Percentiles rank a stretch among this genome's conserved stretches.
phyloP scores from a whole-genome alignment of 2,888 invertebrate species.

The Cephus pygmeus region DNA sequence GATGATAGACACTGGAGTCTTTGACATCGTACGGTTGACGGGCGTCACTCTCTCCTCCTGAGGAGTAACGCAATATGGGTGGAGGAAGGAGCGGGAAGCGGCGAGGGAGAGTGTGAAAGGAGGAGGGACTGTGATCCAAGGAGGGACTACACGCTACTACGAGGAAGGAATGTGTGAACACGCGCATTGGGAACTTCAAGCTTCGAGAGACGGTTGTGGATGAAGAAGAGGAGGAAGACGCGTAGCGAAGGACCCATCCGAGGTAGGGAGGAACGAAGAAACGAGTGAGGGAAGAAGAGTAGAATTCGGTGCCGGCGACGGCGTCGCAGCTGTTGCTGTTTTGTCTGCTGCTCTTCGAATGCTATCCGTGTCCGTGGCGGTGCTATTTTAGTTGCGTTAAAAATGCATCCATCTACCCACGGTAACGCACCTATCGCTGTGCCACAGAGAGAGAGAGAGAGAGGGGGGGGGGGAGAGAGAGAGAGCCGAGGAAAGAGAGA shows the following conservation, averaged over 20 bases:
- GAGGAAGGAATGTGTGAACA: slow-evolving; percentile 25
- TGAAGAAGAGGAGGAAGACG: slow-evolving; percentile 23
- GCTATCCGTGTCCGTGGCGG: slow-evolving; percentile 38
- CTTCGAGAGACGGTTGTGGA: not conserved
- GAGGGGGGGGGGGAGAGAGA: not conserved
- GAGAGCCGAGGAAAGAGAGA: not conserved
- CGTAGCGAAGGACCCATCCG: slow-evolving; percentile 6
- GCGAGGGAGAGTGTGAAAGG: not conserved
- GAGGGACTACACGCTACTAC: not conserved
- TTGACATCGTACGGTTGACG: not conserved
- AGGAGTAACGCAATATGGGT: not conserved
- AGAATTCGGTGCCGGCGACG: slow-evolving; percentile 40
- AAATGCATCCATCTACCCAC: slow-evolving; percentile 60
- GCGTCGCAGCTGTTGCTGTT: slow-evolving; percentile 56
- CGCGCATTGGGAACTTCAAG: slow-evolving; percentile 21
- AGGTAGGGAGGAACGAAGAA: slow-evolving; percentile 15
- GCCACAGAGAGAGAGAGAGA: not conserved
- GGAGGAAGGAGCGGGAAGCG: not conserved
- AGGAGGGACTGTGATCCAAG: not conserved
- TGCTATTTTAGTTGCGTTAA: slow-evolving; percentile 63
- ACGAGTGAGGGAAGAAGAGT: slow-evolving; percentile 24
- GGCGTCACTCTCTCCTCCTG: not conserved
- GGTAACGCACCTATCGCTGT: slow-evolving; percentile 49
- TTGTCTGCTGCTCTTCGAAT: slow-evolving; percentile 46
- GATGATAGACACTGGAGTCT: not conserved